These are phyloP conservation scores for Probosciger aterrimus DNA, from an alignment of 2,113 vertebrate genomes.

Conservation along the genomic window DNA sequence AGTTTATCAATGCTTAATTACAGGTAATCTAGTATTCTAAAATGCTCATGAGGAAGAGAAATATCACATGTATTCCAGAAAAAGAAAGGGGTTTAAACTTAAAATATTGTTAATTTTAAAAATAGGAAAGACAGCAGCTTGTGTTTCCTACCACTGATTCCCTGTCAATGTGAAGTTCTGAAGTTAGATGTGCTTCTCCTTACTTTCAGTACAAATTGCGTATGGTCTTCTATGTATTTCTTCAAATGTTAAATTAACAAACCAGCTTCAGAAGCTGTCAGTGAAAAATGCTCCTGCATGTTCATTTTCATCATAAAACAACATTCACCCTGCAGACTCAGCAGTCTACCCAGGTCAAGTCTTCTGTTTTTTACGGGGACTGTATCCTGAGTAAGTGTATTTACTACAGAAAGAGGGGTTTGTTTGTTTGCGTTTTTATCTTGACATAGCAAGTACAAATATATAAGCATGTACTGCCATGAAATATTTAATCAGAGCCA, in stretches of 20 bases:
- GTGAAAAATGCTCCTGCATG: neutral
- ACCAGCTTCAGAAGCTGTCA: neutral
- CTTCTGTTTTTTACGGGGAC: neutral
- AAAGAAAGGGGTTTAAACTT: neutral
- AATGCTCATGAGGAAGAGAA: neutral
- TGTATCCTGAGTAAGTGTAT: neutral
- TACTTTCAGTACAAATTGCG: neutral
- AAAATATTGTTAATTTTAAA: neutral
- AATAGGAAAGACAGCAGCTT: neutral
- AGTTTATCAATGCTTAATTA: neutral
- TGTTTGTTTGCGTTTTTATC: neutral
- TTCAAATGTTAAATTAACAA: constrained; percentile 42
- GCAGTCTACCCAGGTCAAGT: neutral
- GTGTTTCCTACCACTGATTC: neutral
- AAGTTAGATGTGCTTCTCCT: neutral
- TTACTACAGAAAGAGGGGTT: neutral
- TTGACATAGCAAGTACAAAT: neutral
- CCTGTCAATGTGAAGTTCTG: neutral
- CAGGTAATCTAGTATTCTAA: neutral
- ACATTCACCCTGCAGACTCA: neutral
- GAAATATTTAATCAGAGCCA: constrained; percentile 42
- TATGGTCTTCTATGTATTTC: neutral
- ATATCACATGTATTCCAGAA: neutral
- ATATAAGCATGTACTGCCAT: constrained; percentile 9
- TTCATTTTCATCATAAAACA: constrained; percentile 1